phyloP scores from a whole-genome alignment of 2,888 invertebrate species.

The Arge pagana region DNA sequence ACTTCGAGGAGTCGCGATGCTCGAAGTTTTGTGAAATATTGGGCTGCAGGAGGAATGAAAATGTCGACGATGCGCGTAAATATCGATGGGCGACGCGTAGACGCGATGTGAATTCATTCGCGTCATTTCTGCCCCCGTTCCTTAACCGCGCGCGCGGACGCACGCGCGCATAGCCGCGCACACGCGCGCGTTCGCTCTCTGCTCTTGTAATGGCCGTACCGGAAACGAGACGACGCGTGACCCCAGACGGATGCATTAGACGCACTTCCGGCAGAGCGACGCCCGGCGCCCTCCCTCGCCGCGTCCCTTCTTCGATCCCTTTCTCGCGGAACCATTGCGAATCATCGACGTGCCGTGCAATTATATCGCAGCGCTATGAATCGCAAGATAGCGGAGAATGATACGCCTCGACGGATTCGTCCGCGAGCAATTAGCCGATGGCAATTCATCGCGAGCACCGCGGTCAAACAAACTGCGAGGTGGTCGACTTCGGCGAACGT shows the following conservation, averaged over 20 bases:
- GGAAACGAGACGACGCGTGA: slow-evolving; percentile 57
- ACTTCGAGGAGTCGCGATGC: no score
- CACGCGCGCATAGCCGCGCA: background rate
- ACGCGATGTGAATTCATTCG: background rate
- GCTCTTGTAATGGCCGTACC: slow-evolving; percentile 52
- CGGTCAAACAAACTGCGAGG: no score
- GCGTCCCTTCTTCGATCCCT: slow-evolving; percentile 36
- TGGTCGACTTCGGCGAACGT: no score
- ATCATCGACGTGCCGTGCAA: slow-evolving; percentile 31
- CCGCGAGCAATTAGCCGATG: background rate
- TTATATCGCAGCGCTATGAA: background rate
- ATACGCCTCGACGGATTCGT: background rate
- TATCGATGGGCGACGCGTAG: background rate
- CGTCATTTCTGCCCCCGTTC: background rate
- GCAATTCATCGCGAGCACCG: slow-evolving; percentile 1
- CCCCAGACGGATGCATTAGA: slow-evolving; percentile 66
- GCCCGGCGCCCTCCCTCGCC: slow-evolving; percentile 41
- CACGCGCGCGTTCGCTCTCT: slow-evolving; percentile 9
- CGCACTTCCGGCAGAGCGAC: slow-evolving; percentile 63
- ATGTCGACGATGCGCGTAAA: background rate
- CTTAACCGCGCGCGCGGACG: background rate
- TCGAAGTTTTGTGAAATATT: no score
- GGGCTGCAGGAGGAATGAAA: no score
- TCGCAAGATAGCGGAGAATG: background rate
- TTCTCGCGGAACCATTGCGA: slow-evolving; percentile 35